A percentile compares a stretch with the other conserved stretches of the same genome.
Evolutionary conservation across 2,888 invertebrate species (phyloP).

Genomic region (Bhutanitis thaidina): DNA sequence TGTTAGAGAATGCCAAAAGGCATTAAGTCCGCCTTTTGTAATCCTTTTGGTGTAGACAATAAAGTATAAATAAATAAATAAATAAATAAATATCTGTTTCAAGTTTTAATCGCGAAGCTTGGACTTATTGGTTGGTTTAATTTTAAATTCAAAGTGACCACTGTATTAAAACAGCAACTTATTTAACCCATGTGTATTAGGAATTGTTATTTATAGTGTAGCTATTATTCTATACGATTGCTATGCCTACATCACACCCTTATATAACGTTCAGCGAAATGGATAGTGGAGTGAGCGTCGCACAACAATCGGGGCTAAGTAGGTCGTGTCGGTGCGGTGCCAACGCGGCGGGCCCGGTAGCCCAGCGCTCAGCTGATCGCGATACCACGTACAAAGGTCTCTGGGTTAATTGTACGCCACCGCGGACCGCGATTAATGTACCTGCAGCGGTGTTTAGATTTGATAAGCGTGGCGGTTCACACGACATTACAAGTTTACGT

Average conservation of each 20-base stretch:
- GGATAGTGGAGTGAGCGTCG: slow-evolving; percentile 25
- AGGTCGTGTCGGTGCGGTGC: slow-evolving; percentile 37
- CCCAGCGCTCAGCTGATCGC: slow-evolving; percentile 55
- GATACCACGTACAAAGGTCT: slow-evolving; percentile 66
- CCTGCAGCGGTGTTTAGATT: background rate
- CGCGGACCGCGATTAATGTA: slow-evolving; percentile 12
- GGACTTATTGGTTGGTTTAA: too few species aligned
- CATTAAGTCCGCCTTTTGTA: too few species aligned
- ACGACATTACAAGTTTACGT: background rate
- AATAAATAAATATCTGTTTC: too few species aligned
- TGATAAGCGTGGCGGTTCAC: background rate
- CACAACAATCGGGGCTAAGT: slow-evolving; percentile 32
- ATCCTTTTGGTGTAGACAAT: too few species aligned
- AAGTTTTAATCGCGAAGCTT: too few species aligned
- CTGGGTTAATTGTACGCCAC: slow-evolving; percentile 56
- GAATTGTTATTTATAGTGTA: too few species aligned
- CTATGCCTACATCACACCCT: background rate
- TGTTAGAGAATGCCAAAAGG: too few species aligned
- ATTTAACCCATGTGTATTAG: too few species aligned
- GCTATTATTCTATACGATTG: background rate
- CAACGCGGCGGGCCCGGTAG: slow-evolving; percentile 32
- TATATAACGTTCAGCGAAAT: slow-evolving; percentile 14
- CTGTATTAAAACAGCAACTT: too few species aligned
- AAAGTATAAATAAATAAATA: too few species aligned
- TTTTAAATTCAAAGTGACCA: too few species aligned